Percentiles rank a stretch among this genome's conserved stretches.
Conservation (phyloP, 2,797 vertebrate genomes). For the Eulemur albifrons region DNA sequence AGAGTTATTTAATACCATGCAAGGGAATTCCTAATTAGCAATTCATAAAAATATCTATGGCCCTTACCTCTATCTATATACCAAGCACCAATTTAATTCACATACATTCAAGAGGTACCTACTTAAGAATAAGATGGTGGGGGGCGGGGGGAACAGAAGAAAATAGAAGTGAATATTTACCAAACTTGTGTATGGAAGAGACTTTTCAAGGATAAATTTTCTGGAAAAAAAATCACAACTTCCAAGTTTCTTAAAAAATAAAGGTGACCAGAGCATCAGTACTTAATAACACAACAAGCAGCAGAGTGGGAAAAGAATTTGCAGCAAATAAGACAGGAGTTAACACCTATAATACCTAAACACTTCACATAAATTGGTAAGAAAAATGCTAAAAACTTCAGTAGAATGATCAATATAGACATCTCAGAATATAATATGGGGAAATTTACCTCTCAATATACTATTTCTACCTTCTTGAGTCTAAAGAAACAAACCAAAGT, state of each 20-base stretch:
- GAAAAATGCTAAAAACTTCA: background rate
- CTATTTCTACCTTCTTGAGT: slow-evolving; percentile 6
- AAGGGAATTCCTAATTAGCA: background rate
- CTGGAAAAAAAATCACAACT: background rate
- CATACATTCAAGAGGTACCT: background rate
- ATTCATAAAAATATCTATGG: background rate
- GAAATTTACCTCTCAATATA: background rate
- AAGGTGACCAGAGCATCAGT: background rate
- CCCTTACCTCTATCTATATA: background rate
- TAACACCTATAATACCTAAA: background rate
- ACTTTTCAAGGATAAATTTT: background rate
- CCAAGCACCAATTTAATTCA: background rate
- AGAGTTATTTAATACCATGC: background rate
- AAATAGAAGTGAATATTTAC: background rate
- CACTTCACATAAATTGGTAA: background rate
- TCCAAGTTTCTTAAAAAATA: background rate
- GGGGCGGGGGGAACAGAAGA: background rate
- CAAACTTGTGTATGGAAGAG: background rate
- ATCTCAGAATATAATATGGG: background rate
- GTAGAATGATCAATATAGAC: background rate
- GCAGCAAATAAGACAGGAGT: background rate
- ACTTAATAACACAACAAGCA: background rate
- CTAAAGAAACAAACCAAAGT: background rate
- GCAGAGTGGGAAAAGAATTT: background rate
- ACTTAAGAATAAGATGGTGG: background rate